Percentiles rank a stretch among this genome's conserved stretches.
phyloP scores from a whole-genome alignment of 2,888 invertebrate genomes.

The Amiota communis region DNA sequence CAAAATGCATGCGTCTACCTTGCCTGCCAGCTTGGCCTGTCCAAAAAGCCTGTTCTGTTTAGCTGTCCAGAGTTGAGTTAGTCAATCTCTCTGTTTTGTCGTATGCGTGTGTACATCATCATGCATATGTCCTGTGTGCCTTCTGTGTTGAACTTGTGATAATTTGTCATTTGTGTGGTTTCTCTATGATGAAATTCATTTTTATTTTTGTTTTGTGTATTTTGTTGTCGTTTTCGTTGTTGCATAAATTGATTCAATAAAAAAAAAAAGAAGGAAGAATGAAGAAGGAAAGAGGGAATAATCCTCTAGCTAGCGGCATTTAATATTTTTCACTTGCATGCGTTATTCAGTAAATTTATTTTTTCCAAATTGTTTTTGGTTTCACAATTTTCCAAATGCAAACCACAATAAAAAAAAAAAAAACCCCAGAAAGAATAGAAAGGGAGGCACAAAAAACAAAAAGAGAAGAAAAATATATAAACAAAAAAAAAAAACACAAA shows the following conservation, averaged over 20 bases:
- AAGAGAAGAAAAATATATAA: not conserved
- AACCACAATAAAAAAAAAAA: slow-evolving; percentile 1
- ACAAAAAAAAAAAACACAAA: not conserved
- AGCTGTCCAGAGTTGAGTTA: too few relatives aligned
- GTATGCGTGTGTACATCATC: too few relatives aligned
- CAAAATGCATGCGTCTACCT: not conserved
- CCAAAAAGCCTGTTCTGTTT: not conserved
- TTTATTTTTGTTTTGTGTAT: not conserved
- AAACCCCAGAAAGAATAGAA: too few relatives aligned
- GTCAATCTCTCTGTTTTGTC: too few relatives aligned
- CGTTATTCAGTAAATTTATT: not conserved
- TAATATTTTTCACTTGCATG: slow-evolving; percentile 16
- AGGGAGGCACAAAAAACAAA: too few relatives aligned
- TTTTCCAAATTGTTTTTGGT: not conserved
- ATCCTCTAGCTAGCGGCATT: not conserved
- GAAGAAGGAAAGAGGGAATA: too few relatives aligned
- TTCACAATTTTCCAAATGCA: not conserved
- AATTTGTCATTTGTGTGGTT: slow-evolving; percentile 22
- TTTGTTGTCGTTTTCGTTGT: not conserved
- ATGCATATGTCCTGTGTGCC: not conserved
- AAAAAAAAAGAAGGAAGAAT: too few relatives aligned
- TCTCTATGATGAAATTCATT: not conserved
- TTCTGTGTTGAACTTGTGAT: not conserved
- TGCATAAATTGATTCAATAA: too few relatives aligned
- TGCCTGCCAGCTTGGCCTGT: too few relatives aligned